A percentile compares a stretch with the other conserved stretches of the same genome.
phyloP scores from a whole-genome alignment of 2,113 vertebrate genomes.

The Ceratotherium simum region DNA sequence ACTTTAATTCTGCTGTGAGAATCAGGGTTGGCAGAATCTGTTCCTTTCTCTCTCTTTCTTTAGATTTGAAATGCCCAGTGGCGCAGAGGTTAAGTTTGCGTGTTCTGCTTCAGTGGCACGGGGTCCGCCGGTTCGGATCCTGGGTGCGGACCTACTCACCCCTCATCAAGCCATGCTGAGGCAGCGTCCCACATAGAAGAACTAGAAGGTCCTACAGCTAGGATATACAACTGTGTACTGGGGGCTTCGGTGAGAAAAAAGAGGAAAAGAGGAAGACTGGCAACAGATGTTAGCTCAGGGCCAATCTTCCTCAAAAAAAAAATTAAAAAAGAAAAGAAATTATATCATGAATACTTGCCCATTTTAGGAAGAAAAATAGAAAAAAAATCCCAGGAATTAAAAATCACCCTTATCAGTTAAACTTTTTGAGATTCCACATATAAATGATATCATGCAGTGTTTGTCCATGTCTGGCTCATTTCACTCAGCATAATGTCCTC shows the following conservation, averaged over 20 bases:
- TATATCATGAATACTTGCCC: neutral
- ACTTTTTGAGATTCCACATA: neutral
- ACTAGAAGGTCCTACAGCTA: no score
- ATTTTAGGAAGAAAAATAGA: neutral
- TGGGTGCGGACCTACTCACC: no score
- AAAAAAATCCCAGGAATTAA: neutral
- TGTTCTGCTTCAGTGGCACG: no score
- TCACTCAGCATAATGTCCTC: neutral
- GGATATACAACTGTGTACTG: no score
- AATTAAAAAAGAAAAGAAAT: neutral
- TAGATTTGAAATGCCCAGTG: neutral
- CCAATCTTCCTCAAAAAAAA: no score
- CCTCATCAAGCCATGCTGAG: no score
- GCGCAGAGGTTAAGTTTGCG: no score
- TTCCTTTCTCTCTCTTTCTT: neutral
- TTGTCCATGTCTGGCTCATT: neutral
- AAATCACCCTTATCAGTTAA: neutral
- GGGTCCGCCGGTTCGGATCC: no score
- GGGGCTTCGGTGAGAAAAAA: no score
- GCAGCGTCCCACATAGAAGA: no score
- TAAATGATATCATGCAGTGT: neutral
- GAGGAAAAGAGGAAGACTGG: no score
- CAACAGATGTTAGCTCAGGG: no score
- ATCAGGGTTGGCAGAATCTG: neutral
- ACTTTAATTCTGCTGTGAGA: neutral